A percentile compares a stretch with the other conserved stretches of the same genome.
phyloP scores from a whole-genome alignment of 2,797 vertebrate species.

The Clarias pachynema region DNA sequence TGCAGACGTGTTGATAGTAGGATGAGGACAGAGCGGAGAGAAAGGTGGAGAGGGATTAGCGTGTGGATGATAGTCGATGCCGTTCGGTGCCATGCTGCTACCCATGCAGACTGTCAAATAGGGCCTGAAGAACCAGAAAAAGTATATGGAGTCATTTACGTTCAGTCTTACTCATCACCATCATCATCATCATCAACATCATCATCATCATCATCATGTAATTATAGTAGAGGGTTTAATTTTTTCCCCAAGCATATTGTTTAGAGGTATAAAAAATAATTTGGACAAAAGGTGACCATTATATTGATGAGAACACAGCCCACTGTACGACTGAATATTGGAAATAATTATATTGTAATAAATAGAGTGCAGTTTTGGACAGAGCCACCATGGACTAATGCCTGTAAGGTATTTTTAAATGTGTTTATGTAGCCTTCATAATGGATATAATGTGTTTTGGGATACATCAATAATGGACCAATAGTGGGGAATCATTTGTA shows the following conservation, averaged over 20 bases:
- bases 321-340: not conserved
- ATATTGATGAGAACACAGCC: not conserved
- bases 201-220: not conserved
- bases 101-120: not conserved
- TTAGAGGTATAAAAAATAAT: not conserved
- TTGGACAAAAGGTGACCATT: not conserved
- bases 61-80: not conserved
- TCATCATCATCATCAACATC: not conserved
- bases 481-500: not conserved
- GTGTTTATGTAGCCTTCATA: not conserved
- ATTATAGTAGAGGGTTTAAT: not conserved
- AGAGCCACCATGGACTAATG: not conserved
- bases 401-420: not conserved
- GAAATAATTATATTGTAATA: not conserved
- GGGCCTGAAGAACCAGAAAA: not conserved
- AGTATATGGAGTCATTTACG: not conserved
- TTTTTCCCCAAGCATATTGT: not conserved
- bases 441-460: not conserved
- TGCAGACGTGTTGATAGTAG: slow-evolving; percentile 29
- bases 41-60: slow-evolving; percentile 6
- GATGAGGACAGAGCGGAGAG: slow-evolving; percentile 9
- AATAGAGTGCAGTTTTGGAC: not conserved
- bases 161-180: not conserved
- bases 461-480: not conserved
- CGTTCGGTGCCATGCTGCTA: not conserved